Percentiles rank a stretch among this genome's conserved stretches.
phyloP scores from a whole-genome alignment of 2,113 vertebrate species.

The Cebus imitator region DNA sequence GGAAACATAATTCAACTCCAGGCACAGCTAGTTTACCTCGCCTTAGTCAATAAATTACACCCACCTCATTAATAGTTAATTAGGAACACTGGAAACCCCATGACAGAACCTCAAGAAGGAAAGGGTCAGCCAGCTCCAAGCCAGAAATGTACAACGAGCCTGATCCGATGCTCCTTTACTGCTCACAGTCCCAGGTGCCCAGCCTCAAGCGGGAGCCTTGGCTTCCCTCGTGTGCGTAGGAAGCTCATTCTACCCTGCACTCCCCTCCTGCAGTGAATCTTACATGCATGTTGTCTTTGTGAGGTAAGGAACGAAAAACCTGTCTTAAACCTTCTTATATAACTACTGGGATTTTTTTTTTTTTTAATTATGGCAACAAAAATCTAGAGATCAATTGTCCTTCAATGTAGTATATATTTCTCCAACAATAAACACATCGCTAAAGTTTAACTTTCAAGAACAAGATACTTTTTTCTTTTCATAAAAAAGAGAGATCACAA shows the following conservation, averaged over 20 bases:
- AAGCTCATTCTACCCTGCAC: not conserved
- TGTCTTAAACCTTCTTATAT: not conserved
- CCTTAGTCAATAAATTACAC: conserved; percentile 64
- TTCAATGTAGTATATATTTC: not conserved
- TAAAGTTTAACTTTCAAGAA: not conserved
- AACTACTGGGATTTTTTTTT: not conserved
- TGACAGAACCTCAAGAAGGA: not conserved
- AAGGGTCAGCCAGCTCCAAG: not conserved
- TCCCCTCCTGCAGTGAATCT: not conserved
- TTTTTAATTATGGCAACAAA: not conserved
- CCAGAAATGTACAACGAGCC: not conserved
- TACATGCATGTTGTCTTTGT: not conserved
- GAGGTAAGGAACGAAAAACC: not conserved
- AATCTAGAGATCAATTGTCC: not conserved
- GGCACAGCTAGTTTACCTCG: conserved; percentile 48
- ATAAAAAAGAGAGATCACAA: not conserved
- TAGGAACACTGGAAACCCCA: conserved; percentile 49
- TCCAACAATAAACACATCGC: not conserved
- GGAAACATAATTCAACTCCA: conserved; percentile 76
- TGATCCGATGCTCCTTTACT: rapidly evolving
- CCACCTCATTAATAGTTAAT: conserved; percentile 57
- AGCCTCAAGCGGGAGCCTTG: not conserved
- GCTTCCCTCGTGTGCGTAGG: not conserved
- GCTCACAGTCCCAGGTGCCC: not conserved
- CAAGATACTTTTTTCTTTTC: not conserved